Percentiles rank a stretch among this genome's conserved stretches.
phyloP scores from a whole-genome alignment of 2,888 invertebrate genomes.

The Gastracanthus pulcherrimus region DNA sequence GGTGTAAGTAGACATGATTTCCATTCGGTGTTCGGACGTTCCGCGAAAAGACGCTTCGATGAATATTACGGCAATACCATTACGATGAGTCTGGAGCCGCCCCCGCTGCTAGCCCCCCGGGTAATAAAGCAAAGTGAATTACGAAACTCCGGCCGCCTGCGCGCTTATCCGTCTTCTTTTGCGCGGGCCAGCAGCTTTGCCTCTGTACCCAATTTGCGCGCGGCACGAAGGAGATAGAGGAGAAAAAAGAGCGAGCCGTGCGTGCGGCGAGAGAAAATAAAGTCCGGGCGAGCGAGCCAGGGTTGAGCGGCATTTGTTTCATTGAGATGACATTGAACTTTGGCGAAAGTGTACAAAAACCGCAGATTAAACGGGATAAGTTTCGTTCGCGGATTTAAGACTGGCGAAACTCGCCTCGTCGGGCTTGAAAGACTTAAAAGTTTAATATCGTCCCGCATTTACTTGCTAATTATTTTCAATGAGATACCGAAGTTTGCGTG shows the following conservation, averaged over 20 bases:
- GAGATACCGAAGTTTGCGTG: background rate
- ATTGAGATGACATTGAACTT: conserved; percentile 22
- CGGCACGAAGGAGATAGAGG: background rate
- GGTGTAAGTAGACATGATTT: too few relatives aligned
- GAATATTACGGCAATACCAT: background rate
- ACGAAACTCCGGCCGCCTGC: background rate
- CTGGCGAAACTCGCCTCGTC: background rate
- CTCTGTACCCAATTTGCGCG: background rate
- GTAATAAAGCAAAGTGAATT: background rate
- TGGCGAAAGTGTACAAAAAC: background rate
- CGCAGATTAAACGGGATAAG: background rate
- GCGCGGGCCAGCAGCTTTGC: background rate
- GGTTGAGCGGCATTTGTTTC: background rate
- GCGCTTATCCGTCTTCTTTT: background rate
- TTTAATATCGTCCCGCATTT: background rate
- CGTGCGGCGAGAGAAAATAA: background rate
- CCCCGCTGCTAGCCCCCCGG: background rate
- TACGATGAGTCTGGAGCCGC: background rate
- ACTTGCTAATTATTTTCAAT: background rate
- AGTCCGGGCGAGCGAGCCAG: background rate
- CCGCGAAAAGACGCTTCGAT: background rate
- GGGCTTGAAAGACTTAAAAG: background rate
- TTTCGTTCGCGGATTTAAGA: background rate
- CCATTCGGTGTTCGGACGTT: background rate
- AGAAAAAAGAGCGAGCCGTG: background rate